Evolutionary conservation across 2,888 invertebrate species (phyloP), one percentile per base, ranked within the genome.

Genomic region (Leistus spinibarbis): DNA sequence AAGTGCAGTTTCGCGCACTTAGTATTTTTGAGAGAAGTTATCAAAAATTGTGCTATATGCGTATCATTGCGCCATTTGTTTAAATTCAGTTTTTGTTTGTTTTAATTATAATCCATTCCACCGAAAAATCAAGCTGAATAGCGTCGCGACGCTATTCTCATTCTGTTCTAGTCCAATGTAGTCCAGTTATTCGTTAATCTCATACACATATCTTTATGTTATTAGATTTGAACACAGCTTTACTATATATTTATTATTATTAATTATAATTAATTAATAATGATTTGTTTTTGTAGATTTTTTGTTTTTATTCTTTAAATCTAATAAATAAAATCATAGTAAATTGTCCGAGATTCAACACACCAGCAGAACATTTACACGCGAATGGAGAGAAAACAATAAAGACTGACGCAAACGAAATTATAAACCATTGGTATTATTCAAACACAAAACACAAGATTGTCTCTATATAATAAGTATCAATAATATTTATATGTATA

Each of bases 171-270:
- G 40, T n/a, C n/a, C n/a, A n/a, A n/a, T n/a, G n/a, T 40, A 40
- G 7, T 13, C 13, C 40, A 40, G 7, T 40, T 40, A 40, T 40
- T 40, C 40, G 40, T 40, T 13, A 27, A 27, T 27, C 5, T 27
- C 27, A 4, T 9, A 9, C 9, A 40, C 40, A 40, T 13, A 40
- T 13, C 13, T 40, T 40, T 10, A 40, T 40, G 40, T 40, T 40
- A 40, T 40, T 71, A 64, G 56, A 64, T 64, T 71, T 71, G 71
- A 71, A 71, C 71, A 71, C 71, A 71, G 71, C 24, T 54, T 71
- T 65, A 63, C 63, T 71, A 53, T 70, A 19, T 71, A 40, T 13
- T 40, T 40, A 40, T 40, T 40, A 40, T 40, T 40, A 40, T 40
- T 40, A 40, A 40, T 40, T 40, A 40, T 40, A 40, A 40, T 40